These are phyloP conservation scores for Patiria pectinifera DNA, from an alignment of 53 echinoderm and acorn worm genomes.

Conservation along the genomic window DNA sequence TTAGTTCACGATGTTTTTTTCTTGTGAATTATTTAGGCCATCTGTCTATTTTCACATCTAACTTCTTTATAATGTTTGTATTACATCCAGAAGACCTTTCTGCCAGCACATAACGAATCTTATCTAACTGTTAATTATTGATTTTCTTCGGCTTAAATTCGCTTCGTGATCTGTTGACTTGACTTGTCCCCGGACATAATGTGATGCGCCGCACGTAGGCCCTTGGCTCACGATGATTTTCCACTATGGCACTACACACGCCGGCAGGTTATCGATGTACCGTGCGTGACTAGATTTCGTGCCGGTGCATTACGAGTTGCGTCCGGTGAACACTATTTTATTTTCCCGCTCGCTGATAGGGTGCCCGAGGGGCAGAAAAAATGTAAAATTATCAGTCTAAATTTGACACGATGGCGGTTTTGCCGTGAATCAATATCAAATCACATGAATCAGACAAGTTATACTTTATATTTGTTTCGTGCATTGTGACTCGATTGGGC, in stretches of 20 bases:
- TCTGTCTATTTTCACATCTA: too few species aligned
- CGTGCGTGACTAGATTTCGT: background rate
- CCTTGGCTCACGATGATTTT: background rate
- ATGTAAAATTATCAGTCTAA: background rate
- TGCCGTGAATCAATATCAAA: background rate
- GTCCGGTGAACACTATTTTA: background rate
- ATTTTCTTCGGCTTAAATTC: background rate
- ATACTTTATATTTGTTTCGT: too few species aligned
- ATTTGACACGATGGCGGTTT: background rate
- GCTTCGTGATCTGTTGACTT: background rate
- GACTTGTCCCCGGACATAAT: background rate
- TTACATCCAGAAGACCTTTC: background rate
- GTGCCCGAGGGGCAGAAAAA: background rate
- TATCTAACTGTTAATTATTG: background rate
- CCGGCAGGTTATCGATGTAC: background rate
- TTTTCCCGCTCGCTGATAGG: background rate
- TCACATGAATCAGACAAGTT: background rate
- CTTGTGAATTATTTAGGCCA: too few species aligned
- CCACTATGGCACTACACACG: background rate
- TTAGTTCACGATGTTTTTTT: too few species aligned
- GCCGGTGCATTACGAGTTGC: background rate
- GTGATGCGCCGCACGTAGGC: slow-evolving; percentile 4
- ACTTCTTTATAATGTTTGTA: background rate
- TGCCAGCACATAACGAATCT: background rate
- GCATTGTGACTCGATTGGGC: too few species aligned